Percentiles rank a stretch among this genome's conserved stretches.
Evolutionary conservation across 2,113 vertebrate species (phyloP).

Genomic region (Gallinago paraguaiae): DNA sequence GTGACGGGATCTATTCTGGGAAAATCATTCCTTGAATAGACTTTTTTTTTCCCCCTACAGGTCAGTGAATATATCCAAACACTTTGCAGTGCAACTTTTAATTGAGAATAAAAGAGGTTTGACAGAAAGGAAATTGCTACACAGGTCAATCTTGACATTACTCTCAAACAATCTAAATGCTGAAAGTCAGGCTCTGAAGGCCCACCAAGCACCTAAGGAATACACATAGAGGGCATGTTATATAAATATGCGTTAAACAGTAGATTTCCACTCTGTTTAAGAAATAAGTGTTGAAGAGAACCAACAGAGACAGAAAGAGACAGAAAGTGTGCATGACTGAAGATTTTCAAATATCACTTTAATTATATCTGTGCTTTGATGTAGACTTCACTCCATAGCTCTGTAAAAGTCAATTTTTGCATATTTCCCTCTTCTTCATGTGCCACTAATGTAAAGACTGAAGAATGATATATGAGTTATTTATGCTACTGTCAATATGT

Average conservation of each 20-base stretch:
- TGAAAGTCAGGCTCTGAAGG: background rate
- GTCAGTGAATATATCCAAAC: background rate
- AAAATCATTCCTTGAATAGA: background rate
- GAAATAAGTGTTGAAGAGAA: background rate
- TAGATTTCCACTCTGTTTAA: background rate
- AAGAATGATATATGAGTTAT: background rate
- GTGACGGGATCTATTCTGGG: background rate
- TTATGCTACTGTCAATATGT: background rate
- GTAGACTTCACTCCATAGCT: background rate
- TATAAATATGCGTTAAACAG: background rate
- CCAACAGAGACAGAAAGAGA: background rate
- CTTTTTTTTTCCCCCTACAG: background rate
- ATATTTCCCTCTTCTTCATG: background rate
- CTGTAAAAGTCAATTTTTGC: background rate
- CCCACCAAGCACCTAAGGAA: background rate
- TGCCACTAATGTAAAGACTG: background rate
- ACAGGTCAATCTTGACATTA: background rate
- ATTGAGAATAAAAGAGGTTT: slow-evolving; percentile 31
- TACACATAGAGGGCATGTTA: background rate
- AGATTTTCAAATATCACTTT: slow-evolving; percentile 5
- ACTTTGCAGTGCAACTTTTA: background rate
- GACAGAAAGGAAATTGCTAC: background rate
- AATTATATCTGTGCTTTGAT: background rate
- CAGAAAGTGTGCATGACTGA: background rate
- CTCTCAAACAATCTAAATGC: background rate